A percentile compares a stretch with the other conserved stretches of the same genome.
Conservation (phyloP, 1,140 invertebrate species). For the Trinorchestia longiramus region DNA sequence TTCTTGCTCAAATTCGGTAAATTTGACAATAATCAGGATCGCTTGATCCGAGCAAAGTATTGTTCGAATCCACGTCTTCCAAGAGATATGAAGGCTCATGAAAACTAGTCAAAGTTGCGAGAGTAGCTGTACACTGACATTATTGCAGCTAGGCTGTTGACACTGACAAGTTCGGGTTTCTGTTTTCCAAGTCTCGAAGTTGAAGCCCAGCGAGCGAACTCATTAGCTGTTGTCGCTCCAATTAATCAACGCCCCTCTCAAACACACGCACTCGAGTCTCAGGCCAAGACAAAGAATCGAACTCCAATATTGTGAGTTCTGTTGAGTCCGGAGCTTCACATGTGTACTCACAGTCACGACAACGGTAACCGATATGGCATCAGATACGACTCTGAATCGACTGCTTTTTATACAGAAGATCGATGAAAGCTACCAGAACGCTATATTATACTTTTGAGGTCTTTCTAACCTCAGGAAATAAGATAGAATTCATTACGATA, state of each 20-base stretch:
- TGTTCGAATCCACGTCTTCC: not conserved
- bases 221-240: conserved; percentile 28
- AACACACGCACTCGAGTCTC: not conserved
- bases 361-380: conserved; percentile 20
- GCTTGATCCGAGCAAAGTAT: not conserved
- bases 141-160: not conserved
- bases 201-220: not conserved
- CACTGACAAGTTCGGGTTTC: too few relatives aligned
- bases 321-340: not conserved
- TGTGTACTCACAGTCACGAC: not conserved
- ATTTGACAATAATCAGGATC: not conserved
- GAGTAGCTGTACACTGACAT: not conserved
- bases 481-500: not conserved
- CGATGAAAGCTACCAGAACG: not conserved
- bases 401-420: not conserved
- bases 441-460: not conserved
- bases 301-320: not conserved
- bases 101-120: not conserved
- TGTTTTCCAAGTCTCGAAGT: not conserved
- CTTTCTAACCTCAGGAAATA: not conserved
- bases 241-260: not conserved
- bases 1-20: too few relatives aligned
- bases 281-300: not conserved
- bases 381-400: not conserved
- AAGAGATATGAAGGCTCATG: not conserved